A percentile compares a stretch with the other conserved stretches of the same genome.
Conservation (phyloP, 2,113 vertebrate genomes). For the Piprites chloris region DNA sequence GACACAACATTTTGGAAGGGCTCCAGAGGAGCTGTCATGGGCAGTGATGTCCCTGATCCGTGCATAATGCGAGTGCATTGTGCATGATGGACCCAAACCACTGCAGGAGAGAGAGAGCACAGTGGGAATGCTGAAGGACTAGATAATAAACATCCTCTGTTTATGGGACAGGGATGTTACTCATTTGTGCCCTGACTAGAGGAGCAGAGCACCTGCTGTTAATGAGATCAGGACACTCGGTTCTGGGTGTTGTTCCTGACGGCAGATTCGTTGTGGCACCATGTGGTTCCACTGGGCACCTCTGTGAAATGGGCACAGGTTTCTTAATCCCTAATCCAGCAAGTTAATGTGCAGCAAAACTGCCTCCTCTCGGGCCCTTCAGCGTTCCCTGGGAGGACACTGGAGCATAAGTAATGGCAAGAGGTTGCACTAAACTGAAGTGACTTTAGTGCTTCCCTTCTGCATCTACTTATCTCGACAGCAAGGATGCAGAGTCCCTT, state of each 20-base stretch:
- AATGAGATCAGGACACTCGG: background rate
- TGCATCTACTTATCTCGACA: background rate
- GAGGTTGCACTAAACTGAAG: background rate
- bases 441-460: background rate
- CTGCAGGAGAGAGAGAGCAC: background rate
- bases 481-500: background rate
- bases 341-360: background rate
- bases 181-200: background rate
- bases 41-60: background rate
- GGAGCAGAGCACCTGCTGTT: background rate
- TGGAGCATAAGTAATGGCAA: background rate
- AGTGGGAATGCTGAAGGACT: background rate
- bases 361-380: background rate
- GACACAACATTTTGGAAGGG: slow-evolving; percentile 24
- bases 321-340: background rate
- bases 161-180: background rate
- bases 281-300: background rate
- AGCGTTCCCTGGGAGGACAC: background rate
- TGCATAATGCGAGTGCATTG: background rate
- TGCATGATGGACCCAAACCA: background rate
- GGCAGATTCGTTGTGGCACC: background rate
- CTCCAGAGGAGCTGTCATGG: slow-evolving; percentile 16
- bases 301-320: background rate
- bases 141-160: background rate
- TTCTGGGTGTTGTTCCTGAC: background rate